Percentiles rank a stretch among this genome's conserved stretches.
Conservation (phyloP, 2,888 invertebrate species). For the Drosophila mayaguana region DNA sequence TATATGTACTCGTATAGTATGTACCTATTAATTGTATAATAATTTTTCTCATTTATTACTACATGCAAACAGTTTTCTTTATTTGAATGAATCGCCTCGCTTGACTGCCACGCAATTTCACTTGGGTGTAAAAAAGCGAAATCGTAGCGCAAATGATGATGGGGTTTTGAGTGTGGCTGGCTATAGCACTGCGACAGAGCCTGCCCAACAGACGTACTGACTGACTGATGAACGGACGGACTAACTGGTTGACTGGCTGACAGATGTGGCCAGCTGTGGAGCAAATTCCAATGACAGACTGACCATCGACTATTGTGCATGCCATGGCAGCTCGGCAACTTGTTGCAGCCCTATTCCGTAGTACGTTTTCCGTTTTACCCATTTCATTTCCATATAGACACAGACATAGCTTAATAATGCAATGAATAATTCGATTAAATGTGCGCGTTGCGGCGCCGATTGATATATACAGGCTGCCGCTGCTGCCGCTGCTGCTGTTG, state of each 20-base stretch:
- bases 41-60: slow-evolving; percentile 72
- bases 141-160: slow-evolving; percentile 56
- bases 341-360: slow-evolving; percentile 49
- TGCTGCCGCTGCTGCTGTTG: slow-evolving; percentile 15
- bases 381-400: slow-evolving; percentile 6
- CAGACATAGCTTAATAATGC: slow-evolving; percentile 41
- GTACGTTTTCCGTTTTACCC: not conserved
- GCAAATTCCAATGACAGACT: slow-evolving; percentile 42
- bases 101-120: slow-evolving; percentile 75
- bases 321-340: slow-evolving; percentile 37
- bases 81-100: slow-evolving; percentile 74
- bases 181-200: slow-evolving; percentile 15
- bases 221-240: slow-evolving; percentile 24
- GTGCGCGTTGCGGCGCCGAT: slow-evolving; percentile 52
- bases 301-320: slow-evolving; percentile 21
- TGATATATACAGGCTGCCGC: slow-evolving; percentile 65
- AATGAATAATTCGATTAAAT: slow-evolving; percentile 66
- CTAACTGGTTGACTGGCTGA: slow-evolving; percentile 32
- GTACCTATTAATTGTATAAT: slow-evolving; percentile 71
- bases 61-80: slow-evolving; percentile 71
- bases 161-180: slow-evolving; percentile 32
- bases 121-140: slow-evolving; percentile 53
- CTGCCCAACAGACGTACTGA: slow-evolving; percentile 10
- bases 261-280: slow-evolving; percentile 45
- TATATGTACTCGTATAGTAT: slow-evolving; percentile 16